A percentile compares a stretch with the other conserved stretches of the same genome.
Evolutionary conservation across 2,113 vertebrate species (phyloP).

Genomic region (Tachycineta bicolor): DNA sequence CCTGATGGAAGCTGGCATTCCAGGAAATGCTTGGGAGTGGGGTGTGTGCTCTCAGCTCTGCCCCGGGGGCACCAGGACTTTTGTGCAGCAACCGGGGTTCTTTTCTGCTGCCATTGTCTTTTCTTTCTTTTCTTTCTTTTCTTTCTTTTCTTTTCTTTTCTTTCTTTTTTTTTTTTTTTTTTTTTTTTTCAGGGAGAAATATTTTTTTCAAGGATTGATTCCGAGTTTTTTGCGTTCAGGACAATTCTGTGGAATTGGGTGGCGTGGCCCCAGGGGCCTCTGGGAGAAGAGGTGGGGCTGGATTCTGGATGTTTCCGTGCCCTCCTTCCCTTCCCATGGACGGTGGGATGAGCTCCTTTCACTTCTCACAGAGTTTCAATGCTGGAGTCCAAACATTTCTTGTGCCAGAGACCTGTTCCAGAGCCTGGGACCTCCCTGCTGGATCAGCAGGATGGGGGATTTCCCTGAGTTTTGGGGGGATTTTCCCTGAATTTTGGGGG

Average conservation of each 20-base stretch:
- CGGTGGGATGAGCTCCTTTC: neutral
- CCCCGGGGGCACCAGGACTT: neutral
- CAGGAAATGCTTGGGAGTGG: conserved; percentile 48
- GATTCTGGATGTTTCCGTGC: neutral
- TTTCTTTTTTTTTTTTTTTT: no score
- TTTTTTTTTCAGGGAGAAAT: neutral
- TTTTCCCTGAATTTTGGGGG: neutral
- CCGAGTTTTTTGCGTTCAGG: neutral
- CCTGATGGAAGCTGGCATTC: conserved; percentile 55
- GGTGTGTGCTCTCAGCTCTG: neutral
- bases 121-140: neutral
- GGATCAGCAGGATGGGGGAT: neutral
- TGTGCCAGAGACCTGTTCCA: neutral
- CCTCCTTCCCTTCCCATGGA: fast-evolving
- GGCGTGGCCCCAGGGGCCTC: neutral
- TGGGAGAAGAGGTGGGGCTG: neutral
- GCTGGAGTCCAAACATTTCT: conserved; percentile 61
- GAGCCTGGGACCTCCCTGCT: neutral
- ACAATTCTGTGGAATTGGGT: neutral
- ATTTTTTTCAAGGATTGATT: neutral
- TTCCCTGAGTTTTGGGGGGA: neutral
- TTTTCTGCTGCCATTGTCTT: conserved; percentile 20
- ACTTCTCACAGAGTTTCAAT: neutral
- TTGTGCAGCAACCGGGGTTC: neutral
- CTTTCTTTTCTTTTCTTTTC: no score